A percentile compares a stretch with the other conserved stretches of the same genome.
These are phyloP conservation scores for Willowsia nigromaculata DNA, from an alignment of 2,888 invertebrate species.

Conservation along the genomic window DNA sequence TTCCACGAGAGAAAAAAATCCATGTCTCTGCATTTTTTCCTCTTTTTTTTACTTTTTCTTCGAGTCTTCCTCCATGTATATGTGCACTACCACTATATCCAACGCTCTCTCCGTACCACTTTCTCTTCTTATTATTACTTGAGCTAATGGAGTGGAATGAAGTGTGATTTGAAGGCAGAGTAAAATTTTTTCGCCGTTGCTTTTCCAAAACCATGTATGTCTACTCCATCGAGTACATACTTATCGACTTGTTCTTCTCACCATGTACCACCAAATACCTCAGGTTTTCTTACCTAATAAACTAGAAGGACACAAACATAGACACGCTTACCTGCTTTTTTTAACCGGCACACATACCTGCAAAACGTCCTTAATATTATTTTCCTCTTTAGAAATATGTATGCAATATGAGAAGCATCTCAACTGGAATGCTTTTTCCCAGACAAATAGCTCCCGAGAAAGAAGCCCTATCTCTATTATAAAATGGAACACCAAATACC, in stretches of 20 bases:
- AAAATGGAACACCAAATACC: background rate
- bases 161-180: constrained; percentile 34
- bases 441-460: background rate
- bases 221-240: background rate
- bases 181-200: background rate
- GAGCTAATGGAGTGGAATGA: constrained; percentile 38
- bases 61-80: background rate
- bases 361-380: too few relatives aligned
- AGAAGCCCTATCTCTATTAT: background rate
- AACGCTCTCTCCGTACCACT: background rate
- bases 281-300: background rate
- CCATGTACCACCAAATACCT: background rate
- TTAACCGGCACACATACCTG: background rate
- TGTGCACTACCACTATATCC: background rate
- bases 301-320: background rate
- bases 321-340: background rate
- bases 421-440: background rate
- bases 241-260: background rate
- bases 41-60: background rate
- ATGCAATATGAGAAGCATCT: background rate
- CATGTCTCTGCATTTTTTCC: background rate
- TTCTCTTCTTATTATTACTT: constrained; percentile 35
- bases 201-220: background rate
- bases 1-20: background rate
- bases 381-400: too few relatives aligned